These are phyloP conservation scores for Ennomos quercinarius DNA, from an alignment of 2,888 invertebrate species.

Conservation along the genomic window DNA sequence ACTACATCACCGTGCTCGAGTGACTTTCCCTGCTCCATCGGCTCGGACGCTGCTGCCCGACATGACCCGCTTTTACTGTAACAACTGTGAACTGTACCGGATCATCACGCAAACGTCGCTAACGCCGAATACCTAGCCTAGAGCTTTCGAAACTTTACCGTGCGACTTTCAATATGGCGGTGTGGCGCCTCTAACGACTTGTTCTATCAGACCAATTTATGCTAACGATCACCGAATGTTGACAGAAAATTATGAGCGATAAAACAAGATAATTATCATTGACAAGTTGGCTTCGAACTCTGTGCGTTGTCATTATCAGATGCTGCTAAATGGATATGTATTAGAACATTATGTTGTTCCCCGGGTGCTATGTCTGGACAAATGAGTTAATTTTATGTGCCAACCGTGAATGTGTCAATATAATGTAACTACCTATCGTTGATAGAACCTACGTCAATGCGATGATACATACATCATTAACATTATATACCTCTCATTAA, in stretches of 20 bases:
- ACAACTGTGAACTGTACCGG: slow-evolving; percentile 44
- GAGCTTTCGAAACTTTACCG: slow-evolving; percentile 40
- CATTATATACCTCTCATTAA: slow-evolving; percentile 31
- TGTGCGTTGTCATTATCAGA: slow-evolving; percentile 22
- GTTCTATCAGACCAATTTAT: slow-evolving; percentile 5
- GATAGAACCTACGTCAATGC: slow-evolving; percentile 23
- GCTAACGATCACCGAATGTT: slow-evolving; percentile 29
- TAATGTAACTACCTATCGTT: background rate
- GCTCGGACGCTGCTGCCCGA: slow-evolving; percentile 49
- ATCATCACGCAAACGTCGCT: slow-evolving; percentile 29
- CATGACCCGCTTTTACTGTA: slow-evolving; percentile 78
- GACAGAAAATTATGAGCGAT: slow-evolving; percentile 21
- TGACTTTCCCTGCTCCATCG: slow-evolving; percentile 73
- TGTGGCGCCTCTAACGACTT: slow-evolving; percentile 13
- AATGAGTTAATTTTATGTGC: slow-evolving; percentile 25
- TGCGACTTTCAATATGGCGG: slow-evolving; percentile 12
- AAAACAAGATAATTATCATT: slow-evolving; percentile 34
- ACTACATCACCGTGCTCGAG: slow-evolving; percentile 64
- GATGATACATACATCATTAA: slow-evolving; percentile 28
- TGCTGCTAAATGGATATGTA: slow-evolving; percentile 10
- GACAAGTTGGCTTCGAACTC: slow-evolving; percentile 19
- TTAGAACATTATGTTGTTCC: slow-evolving; percentile 18
- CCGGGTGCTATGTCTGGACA: slow-evolving; percentile 22
- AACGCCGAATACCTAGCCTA: slow-evolving; percentile 15
- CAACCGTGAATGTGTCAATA: slow-evolving; percentile 9